phyloP scores from a whole-genome alignment of 2,113 vertebrate species.

The Baryphthengus martii region DNA sequence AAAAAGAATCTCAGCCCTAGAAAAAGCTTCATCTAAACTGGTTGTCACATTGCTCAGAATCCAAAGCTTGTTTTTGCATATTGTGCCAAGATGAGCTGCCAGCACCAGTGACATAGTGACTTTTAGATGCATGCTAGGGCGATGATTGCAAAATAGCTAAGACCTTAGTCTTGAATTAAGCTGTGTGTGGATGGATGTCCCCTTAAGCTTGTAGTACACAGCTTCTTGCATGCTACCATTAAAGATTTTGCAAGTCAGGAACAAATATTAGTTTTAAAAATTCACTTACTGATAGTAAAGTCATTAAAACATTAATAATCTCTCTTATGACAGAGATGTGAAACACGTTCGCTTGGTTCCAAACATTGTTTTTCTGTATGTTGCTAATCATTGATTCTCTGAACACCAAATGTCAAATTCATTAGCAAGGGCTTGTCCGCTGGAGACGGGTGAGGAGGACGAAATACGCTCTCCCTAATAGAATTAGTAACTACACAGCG shows the following conservation, averaged over 20 bases:
- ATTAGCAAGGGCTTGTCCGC: neutral
- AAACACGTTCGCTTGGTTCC: neutral
- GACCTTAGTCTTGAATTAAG: neutral
- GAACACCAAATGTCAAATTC: neutral
- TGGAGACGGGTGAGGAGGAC: neutral
- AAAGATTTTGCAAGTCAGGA: neutral
- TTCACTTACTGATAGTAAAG: neutral
- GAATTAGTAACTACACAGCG: neutral
- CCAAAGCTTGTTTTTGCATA: neutral
- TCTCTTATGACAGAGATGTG: neutral
- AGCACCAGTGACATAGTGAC: neutral
- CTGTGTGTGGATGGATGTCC: neutral
- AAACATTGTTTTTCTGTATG: neutral
- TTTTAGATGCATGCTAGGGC: neutral
- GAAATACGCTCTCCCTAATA: neutral
- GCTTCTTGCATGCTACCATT: neutral
- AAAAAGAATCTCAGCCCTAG: neutral
- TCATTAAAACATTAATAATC: neutral
- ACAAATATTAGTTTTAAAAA: neutral
- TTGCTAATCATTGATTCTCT: neutral
- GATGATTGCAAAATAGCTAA: neutral
- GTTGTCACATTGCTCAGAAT: neutral
- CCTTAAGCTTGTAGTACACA: neutral
- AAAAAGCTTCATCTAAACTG: neutral
- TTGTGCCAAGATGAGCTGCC: neutral